Evolutionary conservation across 2,888 invertebrate genomes (phyloP).

Genomic region (Apamea crenata): DNA sequence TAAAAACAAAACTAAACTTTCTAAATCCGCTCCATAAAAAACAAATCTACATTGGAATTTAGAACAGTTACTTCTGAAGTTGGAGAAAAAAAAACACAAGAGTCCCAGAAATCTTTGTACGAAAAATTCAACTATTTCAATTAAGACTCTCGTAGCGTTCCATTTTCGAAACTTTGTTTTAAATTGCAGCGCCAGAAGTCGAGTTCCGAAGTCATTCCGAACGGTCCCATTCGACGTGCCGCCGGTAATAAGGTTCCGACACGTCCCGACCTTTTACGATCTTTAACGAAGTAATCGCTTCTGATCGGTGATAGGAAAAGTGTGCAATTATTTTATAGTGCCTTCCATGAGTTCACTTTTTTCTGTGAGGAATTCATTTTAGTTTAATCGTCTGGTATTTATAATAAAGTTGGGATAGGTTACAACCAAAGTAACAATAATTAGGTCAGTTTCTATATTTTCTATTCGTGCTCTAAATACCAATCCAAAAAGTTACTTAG

Average conservation of each 20-base stretch:
- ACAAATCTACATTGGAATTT: constrained; percentile 64
- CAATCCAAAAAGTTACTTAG: no score
- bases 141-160: constrained; percentile 83
- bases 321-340: constrained; percentile 65
- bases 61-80: constrained; percentile 55
- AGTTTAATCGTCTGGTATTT: constrained; percentile 14
- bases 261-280: constrained; percentile 74
- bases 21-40: constrained; percentile 44
- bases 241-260: constrained; percentile 76
- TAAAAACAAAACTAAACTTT: constrained; percentile 54
- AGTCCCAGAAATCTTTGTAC: constrained; percentile 65
- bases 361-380: constrained; percentile 25
- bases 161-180: constrained; percentile 84
- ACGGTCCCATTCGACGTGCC: constrained; percentile 70
- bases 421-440: neutral
- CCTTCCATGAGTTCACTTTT: constrained; percentile 37
- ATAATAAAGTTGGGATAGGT: neutral
- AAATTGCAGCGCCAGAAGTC: constrained; percentile 78
- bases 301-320: constrained; percentile 68
- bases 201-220: constrained; percentile 77
- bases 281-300: constrained; percentile 74
- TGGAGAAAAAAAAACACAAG: constrained; percentile 40
- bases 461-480: no score
- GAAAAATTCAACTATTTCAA: constrained; percentile 85
- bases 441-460: neutral